Evolutionary conservation across 2,797 vertebrate species (phyloP).

Genomic region (Hydrophis major): DNA sequence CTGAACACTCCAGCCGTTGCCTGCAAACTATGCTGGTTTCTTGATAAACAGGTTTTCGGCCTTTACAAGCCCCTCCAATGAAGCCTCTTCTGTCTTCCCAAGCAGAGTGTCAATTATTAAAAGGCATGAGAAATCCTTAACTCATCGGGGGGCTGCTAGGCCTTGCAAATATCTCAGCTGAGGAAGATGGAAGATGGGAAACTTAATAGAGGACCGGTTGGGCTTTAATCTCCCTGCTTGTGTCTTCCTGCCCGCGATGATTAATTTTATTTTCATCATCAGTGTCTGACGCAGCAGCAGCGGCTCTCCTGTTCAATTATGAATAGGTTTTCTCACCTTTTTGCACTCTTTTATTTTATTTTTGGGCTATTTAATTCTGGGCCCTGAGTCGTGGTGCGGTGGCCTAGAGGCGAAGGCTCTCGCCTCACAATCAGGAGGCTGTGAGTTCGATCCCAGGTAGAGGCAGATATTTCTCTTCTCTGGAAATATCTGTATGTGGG

Average conservation of each 20-base stretch:
- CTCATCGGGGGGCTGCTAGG: constrained; percentile 3
- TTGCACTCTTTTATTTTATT: background rate
- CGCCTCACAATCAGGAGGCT: no score
- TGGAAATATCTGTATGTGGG: no score
- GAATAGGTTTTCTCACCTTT: background rate
- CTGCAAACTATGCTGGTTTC: constrained; percentile 41
- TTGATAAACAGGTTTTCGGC: background rate
- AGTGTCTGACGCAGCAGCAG: background rate
- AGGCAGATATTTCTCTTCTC: no score
- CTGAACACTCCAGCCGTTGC: background rate
- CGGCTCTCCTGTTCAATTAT: accelerated
- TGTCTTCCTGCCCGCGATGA: background rate
- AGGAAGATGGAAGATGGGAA: constrained; percentile 12
- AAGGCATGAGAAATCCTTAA: constrained; percentile 22
- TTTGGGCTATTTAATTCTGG: background rate
- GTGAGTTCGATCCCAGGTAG: no score
- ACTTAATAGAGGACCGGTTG: background rate
- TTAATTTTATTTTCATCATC: constrained; percentile 24
- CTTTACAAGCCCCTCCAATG: constrained; percentile 18
- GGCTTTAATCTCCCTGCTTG: constrained; percentile 37
- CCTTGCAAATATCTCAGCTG: constrained; percentile 16
- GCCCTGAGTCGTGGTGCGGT: no score
- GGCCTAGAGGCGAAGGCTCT: no score
- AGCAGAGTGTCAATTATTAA: background rate
- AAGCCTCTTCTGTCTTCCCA: constrained; percentile 1